These are phyloP conservation scores for Euspilapteryx auroguttella DNA, from an alignment of 2,888 invertebrate genomes.

Conservation along the genomic window DNA sequence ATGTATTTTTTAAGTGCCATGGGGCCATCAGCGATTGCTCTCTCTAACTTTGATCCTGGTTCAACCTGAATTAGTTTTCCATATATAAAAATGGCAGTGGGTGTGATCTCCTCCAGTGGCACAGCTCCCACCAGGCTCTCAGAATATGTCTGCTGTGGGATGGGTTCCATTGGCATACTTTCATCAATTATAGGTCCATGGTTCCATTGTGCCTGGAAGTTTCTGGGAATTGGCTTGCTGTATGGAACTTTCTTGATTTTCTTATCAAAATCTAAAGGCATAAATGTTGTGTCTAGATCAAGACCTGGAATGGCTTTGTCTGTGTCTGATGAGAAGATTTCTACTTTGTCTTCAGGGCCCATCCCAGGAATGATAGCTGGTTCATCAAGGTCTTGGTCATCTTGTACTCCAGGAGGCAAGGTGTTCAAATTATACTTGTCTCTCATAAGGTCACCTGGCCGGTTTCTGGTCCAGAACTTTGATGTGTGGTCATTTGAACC, in stretches of 20 bases:
- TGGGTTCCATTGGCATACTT: slow-evolving; percentile 70
- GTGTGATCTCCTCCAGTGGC: slow-evolving; percentile 74
- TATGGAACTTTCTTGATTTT: slow-evolving; percentile 87
- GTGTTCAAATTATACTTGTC: slow-evolving; percentile 97
- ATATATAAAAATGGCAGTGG: slow-evolving; percentile 80
- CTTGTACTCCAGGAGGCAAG: slow-evolving; percentile 74
- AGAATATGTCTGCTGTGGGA: too few relatives aligned
- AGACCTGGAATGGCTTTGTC: slow-evolving; percentile 81
- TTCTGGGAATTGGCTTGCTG: slow-evolving; percentile 93
- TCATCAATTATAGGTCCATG: slow-evolving; percentile 66
- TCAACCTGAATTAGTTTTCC: slow-evolving; percentile 81
- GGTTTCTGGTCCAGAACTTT: slow-evolving; percentile 99
- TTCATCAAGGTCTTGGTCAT: slow-evolving; percentile 66
- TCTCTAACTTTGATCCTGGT: slow-evolving; percentile 74
- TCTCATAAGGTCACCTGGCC: slow-evolving; percentile 97
- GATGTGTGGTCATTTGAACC: slow-evolving; percentile 99
- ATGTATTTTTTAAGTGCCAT: slow-evolving; percentile 77
- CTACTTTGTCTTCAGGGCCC: slow-evolving; percentile 96
- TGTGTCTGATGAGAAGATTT: slow-evolving; percentile 64
- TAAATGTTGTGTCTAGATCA: slow-evolving; percentile 71
- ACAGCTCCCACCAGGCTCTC: slow-evolving; percentile 80
- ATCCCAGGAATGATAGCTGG: slow-evolving; percentile 90
- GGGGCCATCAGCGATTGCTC: slow-evolving; percentile 76
- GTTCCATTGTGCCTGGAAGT: slow-evolving; percentile 98
- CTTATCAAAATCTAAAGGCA: slow-evolving; percentile 70